Evolutionary conservation across 1,140 invertebrate species (phyloP).

Genomic region (Berghia stephanieae): DNA sequence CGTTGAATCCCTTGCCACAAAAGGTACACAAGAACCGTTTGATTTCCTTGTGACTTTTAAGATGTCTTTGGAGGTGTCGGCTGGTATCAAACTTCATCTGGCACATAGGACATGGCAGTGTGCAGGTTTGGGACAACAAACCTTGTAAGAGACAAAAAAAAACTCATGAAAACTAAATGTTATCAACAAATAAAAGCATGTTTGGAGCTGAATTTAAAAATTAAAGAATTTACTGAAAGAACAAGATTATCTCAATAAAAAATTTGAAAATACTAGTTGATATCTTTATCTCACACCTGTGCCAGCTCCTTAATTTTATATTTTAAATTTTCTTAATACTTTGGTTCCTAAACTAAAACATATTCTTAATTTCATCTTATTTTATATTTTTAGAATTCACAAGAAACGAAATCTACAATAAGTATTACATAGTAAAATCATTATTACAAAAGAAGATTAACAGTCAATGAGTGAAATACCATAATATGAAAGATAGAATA

Average conservation of each 20-base stretch:
- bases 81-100: slow-evolving; percentile 94
- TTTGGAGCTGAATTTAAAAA: neutral
- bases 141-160: slow-evolving; percentile 35
- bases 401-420: too few species aligned
- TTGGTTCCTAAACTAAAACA: too few species aligned
- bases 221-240: neutral
- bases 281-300: too few species aligned
- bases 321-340: too few species aligned
- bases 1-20: slow-evolving; percentile 99
- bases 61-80: slow-evolving; percentile 94
- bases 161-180: neutral
- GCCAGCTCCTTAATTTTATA: too few species aligned
- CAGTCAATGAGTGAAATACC: too few species aligned
- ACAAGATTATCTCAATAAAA: neutral
- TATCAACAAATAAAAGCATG: neutral
- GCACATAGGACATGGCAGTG: slow-evolving; percentile 83
- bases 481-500: too few species aligned
- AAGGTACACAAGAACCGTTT: slow-evolving; percentile 99
- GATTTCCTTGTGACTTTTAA: slow-evolving; percentile 99
- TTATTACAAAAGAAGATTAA: too few species aligned
- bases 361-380: too few species aligned
- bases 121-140: slow-evolving; percentile 56
- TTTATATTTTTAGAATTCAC: too few species aligned
- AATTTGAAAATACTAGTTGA: slow-evolving; percentile 3
- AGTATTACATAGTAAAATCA: too few species aligned